These are phyloP conservation scores for Brachypalpus laphriformis DNA, from an alignment of 2,888 invertebrate species.

Conservation along the genomic window DNA sequence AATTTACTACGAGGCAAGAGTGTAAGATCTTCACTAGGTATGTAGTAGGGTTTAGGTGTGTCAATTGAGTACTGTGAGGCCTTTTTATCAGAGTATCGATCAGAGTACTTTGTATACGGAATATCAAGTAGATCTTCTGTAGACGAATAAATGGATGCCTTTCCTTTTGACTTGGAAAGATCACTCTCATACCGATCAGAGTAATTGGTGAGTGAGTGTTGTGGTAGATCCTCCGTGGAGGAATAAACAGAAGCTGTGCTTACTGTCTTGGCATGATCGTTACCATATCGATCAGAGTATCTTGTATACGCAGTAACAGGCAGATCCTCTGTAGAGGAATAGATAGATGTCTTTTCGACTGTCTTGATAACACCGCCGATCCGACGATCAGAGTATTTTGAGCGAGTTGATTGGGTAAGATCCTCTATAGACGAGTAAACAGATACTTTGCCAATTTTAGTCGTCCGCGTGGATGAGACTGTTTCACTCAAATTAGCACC, in stretches of 20 bases:
- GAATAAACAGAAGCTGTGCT: slow-evolving; percentile 43
- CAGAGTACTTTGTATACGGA: slow-evolving; percentile 40
- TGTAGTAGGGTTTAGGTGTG: not conserved
- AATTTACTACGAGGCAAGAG: slow-evolving; percentile 57
- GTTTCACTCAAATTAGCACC: slow-evolving; percentile 26
- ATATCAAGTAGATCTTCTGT: slow-evolving; percentile 38
- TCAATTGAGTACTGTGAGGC: slow-evolving; percentile 2
- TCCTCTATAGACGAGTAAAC: slow-evolving; percentile 64
- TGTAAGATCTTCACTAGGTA: slow-evolving; percentile 17
- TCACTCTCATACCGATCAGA: slow-evolving; percentile 29
- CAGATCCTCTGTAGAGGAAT: slow-evolving; percentile 61
- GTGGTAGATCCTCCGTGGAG: slow-evolving; percentile 43
- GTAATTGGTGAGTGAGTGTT: slow-evolving; percentile 21
- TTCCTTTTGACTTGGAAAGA: slow-evolving; percentile 10
- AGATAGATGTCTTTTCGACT: slow-evolving; percentile 59
- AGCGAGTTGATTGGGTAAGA: slow-evolving; percentile 37
- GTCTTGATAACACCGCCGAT: slow-evolving; percentile 59
- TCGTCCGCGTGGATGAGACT: not conserved
- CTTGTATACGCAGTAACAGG: slow-evolving; percentile 36
- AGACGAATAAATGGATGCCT: slow-evolving; percentile 36
- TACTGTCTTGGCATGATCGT: not conserved
- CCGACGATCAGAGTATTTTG: slow-evolving; percentile 46
- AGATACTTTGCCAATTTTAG: slow-evolving; percentile 62
- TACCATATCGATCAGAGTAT: slow-evolving; percentile 60
- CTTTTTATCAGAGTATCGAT: slow-evolving; percentile 35